Evolutionary conservation across 2,888 invertebrate species (phyloP).

Genomic region (Neuroscelio doddi): DNA sequence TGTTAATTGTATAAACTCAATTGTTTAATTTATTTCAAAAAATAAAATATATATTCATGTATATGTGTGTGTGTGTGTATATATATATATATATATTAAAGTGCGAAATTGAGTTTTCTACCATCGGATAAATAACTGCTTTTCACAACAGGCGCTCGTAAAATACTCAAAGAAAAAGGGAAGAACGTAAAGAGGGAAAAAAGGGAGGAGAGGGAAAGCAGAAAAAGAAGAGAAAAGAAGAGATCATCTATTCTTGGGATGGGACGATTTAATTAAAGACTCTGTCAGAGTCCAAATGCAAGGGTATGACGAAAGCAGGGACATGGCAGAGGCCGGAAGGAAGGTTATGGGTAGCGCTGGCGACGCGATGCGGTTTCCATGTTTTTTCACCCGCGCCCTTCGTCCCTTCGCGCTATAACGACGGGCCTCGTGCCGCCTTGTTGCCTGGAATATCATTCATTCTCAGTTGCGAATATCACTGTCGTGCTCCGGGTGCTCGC

Average conservation of each 20-base stretch:
- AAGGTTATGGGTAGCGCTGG: constrained; percentile 61
- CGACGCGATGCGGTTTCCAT: constrained; percentile 73
- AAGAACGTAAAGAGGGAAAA: constrained; percentile 13
- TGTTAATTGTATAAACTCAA: no score
- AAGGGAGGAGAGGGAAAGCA: constrained; percentile 19
- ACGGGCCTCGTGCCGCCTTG: constrained; percentile 67
- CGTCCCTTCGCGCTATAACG: constrained; percentile 53
- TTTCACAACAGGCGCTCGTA: constrained; percentile 44
- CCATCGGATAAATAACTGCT: constrained; percentile 34
- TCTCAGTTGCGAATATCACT: constrained; percentile 60
- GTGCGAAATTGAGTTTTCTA: constrained; percentile 32
- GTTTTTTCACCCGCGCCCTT: constrained; percentile 70
- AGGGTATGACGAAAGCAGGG: constrained; percentile 45
- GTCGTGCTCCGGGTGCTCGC: constrained; percentile 50
- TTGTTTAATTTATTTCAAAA: no score
- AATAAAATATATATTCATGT: no score
- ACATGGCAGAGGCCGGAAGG: constrained; percentile 65
- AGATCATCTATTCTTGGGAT: constrained; percentile 50
- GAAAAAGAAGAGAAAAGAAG: constrained; percentile 38
- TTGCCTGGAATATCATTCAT: constrained; percentile 64
- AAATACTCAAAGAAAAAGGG: constrained; percentile 21
- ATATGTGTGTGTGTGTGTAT: no score
- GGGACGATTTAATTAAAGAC: constrained; percentile 65
- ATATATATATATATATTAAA: no score
- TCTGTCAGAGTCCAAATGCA: constrained; percentile 51